A percentile compares a stretch with the other conserved stretches of the same genome.
Conservation (phyloP, 1,140 invertebrate genomes). For the Heliothis subflexa region DNA sequence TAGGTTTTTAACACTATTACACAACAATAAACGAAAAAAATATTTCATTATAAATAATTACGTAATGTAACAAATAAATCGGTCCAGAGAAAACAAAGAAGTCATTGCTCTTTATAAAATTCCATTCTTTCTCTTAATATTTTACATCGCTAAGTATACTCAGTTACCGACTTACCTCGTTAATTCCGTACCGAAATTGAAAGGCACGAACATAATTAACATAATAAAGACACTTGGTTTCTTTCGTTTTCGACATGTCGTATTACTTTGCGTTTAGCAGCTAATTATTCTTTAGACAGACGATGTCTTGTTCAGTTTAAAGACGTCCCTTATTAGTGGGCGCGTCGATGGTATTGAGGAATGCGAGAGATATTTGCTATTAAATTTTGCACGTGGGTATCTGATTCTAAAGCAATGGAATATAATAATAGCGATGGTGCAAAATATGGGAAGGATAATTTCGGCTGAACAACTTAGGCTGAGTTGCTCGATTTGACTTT, state of each 20-base stretch:
- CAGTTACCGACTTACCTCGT: constrained; percentile 43
- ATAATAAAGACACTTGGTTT: constrained; percentile 53
- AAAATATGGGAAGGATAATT: too few relatives aligned
- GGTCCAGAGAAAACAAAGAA: constrained; percentile 17
- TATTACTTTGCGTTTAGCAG: constrained; percentile 3
- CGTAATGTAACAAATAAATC: neutral
- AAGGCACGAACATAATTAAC: constrained; percentile 59
- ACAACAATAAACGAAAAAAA: too few relatives aligned
- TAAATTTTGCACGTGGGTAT: neutral
- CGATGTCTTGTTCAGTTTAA: neutral
- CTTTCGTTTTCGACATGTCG: constrained; percentile 49
- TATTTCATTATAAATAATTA: neutral
- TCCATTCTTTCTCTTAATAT: constrained; percentile 15
- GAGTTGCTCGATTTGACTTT: too few relatives aligned
- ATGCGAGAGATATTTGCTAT: neutral
- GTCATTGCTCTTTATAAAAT: constrained; percentile 36
- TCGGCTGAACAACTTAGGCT: too few relatives aligned
- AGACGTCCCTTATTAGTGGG: neutral
- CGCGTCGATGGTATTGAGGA: too few relatives aligned
- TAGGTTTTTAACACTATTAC: too few relatives aligned
- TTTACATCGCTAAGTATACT: constrained; percentile 15
- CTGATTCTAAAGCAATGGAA: neutral
- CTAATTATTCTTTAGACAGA: constrained; percentile 27
- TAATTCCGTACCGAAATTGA: constrained; percentile 56
- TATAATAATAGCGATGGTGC: too few relatives aligned